Base-by-base conservation (phyloP, 1,140 invertebrate species). In the Drosophila simulans region DNA sequence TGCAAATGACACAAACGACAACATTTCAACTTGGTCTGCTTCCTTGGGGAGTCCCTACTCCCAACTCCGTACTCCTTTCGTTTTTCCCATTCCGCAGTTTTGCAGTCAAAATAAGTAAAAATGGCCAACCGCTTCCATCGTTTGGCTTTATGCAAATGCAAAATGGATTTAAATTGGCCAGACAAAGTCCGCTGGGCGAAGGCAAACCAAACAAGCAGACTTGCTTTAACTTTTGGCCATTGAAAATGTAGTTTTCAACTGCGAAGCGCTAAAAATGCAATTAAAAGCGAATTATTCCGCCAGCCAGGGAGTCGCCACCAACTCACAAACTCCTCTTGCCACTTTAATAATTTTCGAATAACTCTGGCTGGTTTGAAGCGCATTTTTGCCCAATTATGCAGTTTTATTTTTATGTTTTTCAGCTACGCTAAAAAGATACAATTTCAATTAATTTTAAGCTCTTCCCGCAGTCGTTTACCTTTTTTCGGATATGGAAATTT, bases 371-470 rank as follows among this genome's bases (percentile, higher is more conserved):
- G 71, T 80, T 80, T 79, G 45, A 79, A 80, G 58, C 39, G 17
- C 72, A 70, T 76, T 80, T 53, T 76, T 34, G 31, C 46, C 60
- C 69, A 89, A 89, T 86, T 86, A 83, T 83, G 79, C 63, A 77
- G 42, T 80, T 88, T 76, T 59, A 66, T 57, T 51, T 74, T 74
- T 76, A 75, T 66, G 64, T 25, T 43, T 27, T 31, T 11, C 43
- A 25, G 13, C n/a, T 35, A 27, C 25, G 46, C 49, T 57, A 59
- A 75, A 65, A 48, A 57, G 42, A 59, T 76, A 83, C 65, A 64
- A 60, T 84, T 88, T 84, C 80, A 88, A 88, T 89, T 89, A 88
- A 83, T 80, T 84, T 89, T 88, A 88, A 88, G 71, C 76, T 70
- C 72, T 58, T 65, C 74, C 77, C 40, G 37, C 52, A 64, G 40